Evolutionary conservation across 2,797 vertebrate genomes (phyloP).

Genomic region (Synanceia verrucosa): DNA sequence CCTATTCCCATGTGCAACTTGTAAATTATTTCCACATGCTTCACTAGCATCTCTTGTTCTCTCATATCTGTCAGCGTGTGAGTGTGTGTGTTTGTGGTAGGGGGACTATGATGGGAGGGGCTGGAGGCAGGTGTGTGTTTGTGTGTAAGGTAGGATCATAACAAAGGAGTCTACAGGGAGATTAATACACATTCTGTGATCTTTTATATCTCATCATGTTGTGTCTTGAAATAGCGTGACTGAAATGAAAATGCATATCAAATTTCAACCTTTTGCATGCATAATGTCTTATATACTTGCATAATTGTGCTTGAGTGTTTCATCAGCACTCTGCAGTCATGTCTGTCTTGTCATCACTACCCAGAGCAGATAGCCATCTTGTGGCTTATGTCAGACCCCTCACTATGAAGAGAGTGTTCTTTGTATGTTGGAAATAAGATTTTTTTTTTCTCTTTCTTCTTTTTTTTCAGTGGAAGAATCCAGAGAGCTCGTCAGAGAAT

Average conservation of each 20-base stretch:
- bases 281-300: slow-evolving; percentile 40
- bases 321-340: slow-evolving; percentile 14
- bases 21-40: slow-evolving; percentile 42
- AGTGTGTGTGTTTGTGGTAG: background rate
- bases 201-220: slow-evolving; percentile 44
- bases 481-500: slow-evolving; percentile 30
- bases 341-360: slow-evolving; percentile 43
- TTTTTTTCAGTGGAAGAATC: slow-evolving; percentile 23
- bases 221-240: slow-evolving; percentile 32
- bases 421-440: slow-evolving; percentile 31
- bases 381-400: slow-evolving; percentile 26
- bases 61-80: slow-evolving; percentile 26
- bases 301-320: slow-evolving; percentile 26
- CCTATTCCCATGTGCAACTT: slow-evolving; percentile 25
- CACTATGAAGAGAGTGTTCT: slow-evolving; percentile 10
- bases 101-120: slow-evolving; percentile 36
- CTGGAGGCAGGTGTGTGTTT: slow-evolving; percentile 41
- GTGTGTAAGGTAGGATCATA: slow-evolving; percentile 32
- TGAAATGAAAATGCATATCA: slow-evolving; percentile 45
- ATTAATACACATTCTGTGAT: slow-evolving; percentile 41
- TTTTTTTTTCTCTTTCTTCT: background rate
- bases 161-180: slow-evolving; percentile 49
- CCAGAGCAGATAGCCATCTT: slow-evolving; percentile 47
- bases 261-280: slow-evolving; percentile 45
- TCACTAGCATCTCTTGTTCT: slow-evolving; percentile 22